Conservation (phyloP, 2,113 vertebrate species). For the Pan troglodytes region NHGRI_mPanTro3-v2.1_pri NC_072421.2:115406501-115407000, state of each 20-base stretch:
- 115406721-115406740: not conserved
- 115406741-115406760: not conserved
- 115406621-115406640: constrained; percentile 12
- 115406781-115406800: not conserved
- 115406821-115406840: not conserved
- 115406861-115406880: not conserved
- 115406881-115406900: not conserved
- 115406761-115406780: not conserved
- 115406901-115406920: not conserved
- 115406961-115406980: not conserved
- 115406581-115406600: not conserved
- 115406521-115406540: not conserved
- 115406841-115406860: not conserved
- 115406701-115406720: not conserved
- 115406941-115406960: not conserved
- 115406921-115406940: not conserved
- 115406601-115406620: not conserved
- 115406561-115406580: not conserved
- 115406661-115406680: not conserved
- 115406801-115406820: not conserved
- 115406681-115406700: not conserved
- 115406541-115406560: not conserved
- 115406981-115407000: constrained; percentile 4
- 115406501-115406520: constrained; percentile 2
- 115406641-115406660: not conserved